A percentile compares a stretch with the other conserved stretches of the same genome.
Conservation (phyloP, 2,797 vertebrate genomes). For the Numenius phaeopus region DNA sequence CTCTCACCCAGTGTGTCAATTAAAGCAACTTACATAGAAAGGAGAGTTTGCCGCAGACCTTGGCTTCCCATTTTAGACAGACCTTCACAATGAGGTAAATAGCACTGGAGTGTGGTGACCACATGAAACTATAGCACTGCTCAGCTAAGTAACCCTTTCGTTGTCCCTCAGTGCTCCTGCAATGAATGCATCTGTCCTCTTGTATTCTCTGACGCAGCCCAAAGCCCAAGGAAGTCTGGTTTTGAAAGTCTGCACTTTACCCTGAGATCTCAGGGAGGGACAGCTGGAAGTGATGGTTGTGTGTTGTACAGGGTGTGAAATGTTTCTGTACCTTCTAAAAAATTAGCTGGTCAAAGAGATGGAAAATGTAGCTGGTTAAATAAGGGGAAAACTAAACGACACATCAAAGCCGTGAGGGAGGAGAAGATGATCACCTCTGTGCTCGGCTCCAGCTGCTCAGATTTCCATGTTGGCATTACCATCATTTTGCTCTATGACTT, state of each 20-base stretch:
- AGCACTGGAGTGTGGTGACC: neutral
- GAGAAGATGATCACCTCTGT: neutral
- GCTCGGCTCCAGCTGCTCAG: neutral
- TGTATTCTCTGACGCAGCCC: neutral
- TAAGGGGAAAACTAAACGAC: neutral
- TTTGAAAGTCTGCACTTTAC: neutral
- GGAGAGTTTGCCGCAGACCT: neutral
- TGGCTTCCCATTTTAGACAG: conserved; percentile 7
- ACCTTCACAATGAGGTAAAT: neutral
- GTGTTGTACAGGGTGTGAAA: neutral
- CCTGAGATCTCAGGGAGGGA: neutral
- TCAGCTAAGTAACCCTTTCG: neutral
- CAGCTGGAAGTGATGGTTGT: neutral
- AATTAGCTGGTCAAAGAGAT: neutral
- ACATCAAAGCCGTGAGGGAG: neutral
- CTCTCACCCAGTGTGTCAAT: neutral
- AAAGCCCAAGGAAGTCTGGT: neutral
- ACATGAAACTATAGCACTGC: neutral
- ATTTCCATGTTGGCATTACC: neutral
- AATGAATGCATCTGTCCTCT: neutral
- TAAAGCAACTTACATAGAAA: neutral
- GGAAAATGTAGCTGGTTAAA: neutral
- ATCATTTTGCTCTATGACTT: neutral
- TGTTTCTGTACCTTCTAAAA: neutral
- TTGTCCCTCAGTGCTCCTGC: neutral